Percentiles rank a stretch among this genome's conserved stretches.
Evolutionary conservation across 2,888 invertebrate genomes (phyloP).

Genomic region (Heliconius aoede): DNA sequence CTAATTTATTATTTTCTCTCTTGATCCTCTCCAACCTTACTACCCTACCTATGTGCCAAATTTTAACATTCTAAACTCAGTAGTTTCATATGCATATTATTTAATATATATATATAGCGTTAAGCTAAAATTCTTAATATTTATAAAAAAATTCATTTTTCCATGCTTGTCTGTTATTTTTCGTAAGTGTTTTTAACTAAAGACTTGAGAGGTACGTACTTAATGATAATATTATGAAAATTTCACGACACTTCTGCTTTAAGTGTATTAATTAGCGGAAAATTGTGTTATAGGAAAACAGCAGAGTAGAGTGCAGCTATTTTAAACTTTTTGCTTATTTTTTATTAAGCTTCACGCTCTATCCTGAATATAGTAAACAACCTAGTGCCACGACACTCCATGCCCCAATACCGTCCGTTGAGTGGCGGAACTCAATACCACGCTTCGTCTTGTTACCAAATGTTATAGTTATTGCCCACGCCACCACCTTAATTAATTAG

Average conservation of each 20-base stretch:
- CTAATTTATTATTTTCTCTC: not conserved
- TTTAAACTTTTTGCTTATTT: not conserved
- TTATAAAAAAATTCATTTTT: not conserved
- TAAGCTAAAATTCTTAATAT: not conserved
- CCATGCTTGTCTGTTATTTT: not conserved
- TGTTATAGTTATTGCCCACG: not conserved
- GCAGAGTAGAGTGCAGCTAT: not conserved
- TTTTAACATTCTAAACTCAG: not conserved
- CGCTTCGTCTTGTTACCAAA: not conserved
- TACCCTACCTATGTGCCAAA: not conserved
- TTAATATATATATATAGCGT: not conserved
- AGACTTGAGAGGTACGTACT: constrained; percentile 19
- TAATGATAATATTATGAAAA: constrained; percentile 19
- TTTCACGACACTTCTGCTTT: constrained; percentile 5
- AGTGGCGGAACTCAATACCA: not conserved
- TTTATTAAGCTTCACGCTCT: not conserved
- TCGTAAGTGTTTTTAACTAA: constrained; percentile 13
- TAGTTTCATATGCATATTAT: not conserved
- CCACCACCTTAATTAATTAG: no score
- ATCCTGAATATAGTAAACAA: not conserved
- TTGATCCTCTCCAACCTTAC: not conserved
- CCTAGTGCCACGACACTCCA: not conserved
- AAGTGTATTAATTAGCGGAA: constrained; percentile 18
- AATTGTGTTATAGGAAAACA: not conserved
- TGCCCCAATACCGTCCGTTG: not conserved